These are phyloP conservation scores for Dynastes tityus DNA, from an alignment of 2,888 invertebrate species.

Conservation along the genomic window DNA sequence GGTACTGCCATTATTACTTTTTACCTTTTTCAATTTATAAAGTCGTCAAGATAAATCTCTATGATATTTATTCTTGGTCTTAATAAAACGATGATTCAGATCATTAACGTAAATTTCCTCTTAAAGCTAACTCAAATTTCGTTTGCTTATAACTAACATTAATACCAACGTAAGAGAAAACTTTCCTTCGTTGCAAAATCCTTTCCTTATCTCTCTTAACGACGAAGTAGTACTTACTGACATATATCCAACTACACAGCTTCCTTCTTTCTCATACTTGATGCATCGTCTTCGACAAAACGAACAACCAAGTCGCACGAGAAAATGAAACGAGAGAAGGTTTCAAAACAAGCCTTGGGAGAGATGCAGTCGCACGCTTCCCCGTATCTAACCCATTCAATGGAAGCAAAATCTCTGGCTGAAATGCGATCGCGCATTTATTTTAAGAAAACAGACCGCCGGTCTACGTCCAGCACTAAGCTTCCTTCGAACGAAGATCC, in stretches of 20 bases:
- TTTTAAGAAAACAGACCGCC: slow-evolving; percentile 17
- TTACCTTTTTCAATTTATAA: no score
- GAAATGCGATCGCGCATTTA: slow-evolving; percentile 20
- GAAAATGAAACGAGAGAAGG: slow-evolving; percentile 1
- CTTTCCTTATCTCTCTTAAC: no score
- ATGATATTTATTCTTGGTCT: no score
- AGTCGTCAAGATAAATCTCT: no score
- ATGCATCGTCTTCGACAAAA: neutral
- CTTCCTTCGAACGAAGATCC: neutral
- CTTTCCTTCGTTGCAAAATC: no score
- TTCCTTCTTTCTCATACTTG: neutral
- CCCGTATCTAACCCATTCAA: neutral
- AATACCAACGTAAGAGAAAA: no score
- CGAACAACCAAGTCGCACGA: neutral
- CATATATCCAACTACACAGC: neutral
- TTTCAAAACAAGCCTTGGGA: slow-evolving; percentile 3
- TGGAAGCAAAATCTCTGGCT: neutral
- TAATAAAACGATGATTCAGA: no score
- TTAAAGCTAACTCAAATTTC: no score
- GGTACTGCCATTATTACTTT: no score
- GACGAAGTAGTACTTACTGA: neutral
- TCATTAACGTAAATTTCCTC: no score
- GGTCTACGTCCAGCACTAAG: neutral
- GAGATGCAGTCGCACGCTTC: neutral
- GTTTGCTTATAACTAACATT: no score